A percentile compares a stretch with the other conserved stretches of the same genome.
Evolutionary conservation across 2,113 vertebrate species (phyloP).

Genomic region (Arenaria interpres): DNA sequence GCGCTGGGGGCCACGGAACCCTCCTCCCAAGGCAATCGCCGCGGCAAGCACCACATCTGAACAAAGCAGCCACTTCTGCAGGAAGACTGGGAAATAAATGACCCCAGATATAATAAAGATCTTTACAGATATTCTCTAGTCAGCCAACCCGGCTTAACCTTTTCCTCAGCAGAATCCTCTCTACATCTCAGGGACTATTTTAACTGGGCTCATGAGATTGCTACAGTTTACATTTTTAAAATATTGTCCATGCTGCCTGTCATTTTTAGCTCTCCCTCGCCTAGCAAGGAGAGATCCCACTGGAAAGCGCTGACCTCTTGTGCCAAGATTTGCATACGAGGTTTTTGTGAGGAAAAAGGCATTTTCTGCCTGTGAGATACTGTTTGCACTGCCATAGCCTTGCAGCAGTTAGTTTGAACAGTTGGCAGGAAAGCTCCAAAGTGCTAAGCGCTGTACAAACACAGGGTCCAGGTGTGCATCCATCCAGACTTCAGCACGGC

Average conservation of each 20-base stretch:
- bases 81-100: not conserved
- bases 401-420: not conserved
- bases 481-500: not conserved
- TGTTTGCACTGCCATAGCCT: not conserved
- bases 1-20: not conserved
- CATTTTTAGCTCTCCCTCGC: not conserved
- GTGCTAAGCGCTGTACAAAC: not conserved
- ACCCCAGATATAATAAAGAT: not conserved
- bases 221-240: not conserved
- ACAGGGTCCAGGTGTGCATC: not conserved
- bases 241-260: not conserved
- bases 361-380: not conserved
- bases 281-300: not conserved
- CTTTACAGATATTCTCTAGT: not conserved
- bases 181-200: not conserved
- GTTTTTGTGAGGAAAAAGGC: not conserved
- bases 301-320: not conserved
- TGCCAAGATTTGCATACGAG: not conserved
- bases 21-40: not conserved
- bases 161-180: not conserved
- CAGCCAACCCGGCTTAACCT: not conserved
- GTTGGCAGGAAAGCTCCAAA: not conserved
- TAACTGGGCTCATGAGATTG: constrained; percentile 21
- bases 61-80: not conserved
- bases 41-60: not conserved